Percentiles rank a stretch among this genome's conserved stretches.
phyloP scores from a whole-genome alignment of 2,888 invertebrate species.

The Hirudinaria manillensis region DNA sequence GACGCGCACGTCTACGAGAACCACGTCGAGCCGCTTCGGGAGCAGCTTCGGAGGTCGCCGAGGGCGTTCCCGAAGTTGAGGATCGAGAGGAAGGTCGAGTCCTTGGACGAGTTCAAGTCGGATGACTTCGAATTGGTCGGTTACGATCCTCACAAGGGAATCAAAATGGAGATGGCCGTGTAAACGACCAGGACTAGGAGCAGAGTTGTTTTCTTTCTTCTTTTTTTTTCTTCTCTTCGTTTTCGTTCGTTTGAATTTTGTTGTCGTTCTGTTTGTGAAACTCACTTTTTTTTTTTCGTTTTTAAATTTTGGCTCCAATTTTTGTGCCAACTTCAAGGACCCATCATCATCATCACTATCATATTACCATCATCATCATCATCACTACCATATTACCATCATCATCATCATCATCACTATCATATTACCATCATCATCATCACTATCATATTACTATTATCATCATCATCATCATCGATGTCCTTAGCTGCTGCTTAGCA shows the following conservation, averaged over 20 bases:
- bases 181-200: conserved; percentile 31
- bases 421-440: too few relatives aligned
- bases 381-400: too few relatives aligned
- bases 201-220: background rate
- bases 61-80: conserved; percentile 70
- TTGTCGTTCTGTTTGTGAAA: too few relatives aligned
- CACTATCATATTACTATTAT: too few relatives aligned
- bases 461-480: too few relatives aligned
- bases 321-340: too few relatives aligned
- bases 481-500: too few relatives aligned
- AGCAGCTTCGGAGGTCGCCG: conserved; percentile 70
- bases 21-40: conserved; percentile 75
- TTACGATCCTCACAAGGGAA: conserved; percentile 82
- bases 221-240: background rate
- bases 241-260: background rate
- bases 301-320: too few relatives aligned
- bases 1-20: conserved; percentile 90
- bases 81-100: conserved; percentile 67
- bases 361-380: too few relatives aligned
- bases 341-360: too few relatives aligned
- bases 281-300: too few relatives aligned
- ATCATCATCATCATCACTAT: too few relatives aligned
- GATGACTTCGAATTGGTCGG: conserved; percentile 78
- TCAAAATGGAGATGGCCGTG: conserved; percentile 83
- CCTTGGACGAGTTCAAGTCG: conserved; percentile 76